A percentile compares a stretch with the other conserved stretches of the same genome.
Conservation (phyloP, 2,888 invertebrate genomes). For the Pheosia gnoma region DNA sequence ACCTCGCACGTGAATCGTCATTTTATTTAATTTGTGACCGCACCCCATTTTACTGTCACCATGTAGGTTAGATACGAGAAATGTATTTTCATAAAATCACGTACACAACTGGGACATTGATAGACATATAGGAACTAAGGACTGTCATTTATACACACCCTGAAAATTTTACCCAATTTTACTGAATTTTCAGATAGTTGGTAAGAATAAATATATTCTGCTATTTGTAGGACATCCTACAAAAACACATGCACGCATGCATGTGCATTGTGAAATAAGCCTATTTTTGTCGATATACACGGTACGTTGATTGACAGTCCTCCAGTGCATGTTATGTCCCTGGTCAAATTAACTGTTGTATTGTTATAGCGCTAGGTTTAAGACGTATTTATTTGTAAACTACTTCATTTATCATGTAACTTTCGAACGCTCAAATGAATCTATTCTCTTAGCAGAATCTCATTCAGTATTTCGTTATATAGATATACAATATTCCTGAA, state of each 20-base stretch:
- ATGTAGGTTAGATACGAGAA: conserved; percentile 8
- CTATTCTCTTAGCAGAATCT: conserved; percentile 32
- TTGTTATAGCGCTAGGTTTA: conserved; percentile 33
- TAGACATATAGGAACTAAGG: background rate
- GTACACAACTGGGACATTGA: conserved; percentile 31
- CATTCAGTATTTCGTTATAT: conserved; percentile 13
- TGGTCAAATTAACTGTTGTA: conserved; percentile 26
- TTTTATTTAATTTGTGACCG: conserved; percentile 9
- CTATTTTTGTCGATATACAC: background rate
- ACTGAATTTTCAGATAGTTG: too few relatives aligned
- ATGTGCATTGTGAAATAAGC: background rate
- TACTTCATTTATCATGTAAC: conserved; percentile 13
- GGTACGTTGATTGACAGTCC: background rate
- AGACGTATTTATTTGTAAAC: conserved; percentile 31
- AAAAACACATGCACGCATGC: background rate
- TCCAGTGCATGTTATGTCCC: background rate
- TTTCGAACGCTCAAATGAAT: conserved; percentile 31
- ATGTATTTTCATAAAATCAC: conserved; percentile 43
- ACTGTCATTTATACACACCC: background rate
- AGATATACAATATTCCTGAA: background rate
- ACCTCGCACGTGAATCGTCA: too few relatives aligned
- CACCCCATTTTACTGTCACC: conserved; percentile 5
- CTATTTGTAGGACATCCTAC: too few relatives aligned
- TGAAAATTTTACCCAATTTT: background rate
- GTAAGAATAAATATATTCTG: too few relatives aligned